Conservation (phyloP, 2,888 invertebrate genomes). For the Neocrepidodera transversa region DNA sequence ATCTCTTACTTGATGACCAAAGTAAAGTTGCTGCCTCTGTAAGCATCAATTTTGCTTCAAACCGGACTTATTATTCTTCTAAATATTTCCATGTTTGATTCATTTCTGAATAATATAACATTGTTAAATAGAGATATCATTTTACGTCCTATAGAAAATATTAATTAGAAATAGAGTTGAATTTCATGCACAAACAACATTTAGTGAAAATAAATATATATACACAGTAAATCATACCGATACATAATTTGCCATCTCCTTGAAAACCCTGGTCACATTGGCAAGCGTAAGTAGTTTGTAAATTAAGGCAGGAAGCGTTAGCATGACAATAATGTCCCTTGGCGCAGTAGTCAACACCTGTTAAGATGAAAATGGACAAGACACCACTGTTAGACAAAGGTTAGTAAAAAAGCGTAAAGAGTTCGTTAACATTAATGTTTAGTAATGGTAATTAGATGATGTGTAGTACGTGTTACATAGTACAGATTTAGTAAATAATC, state of each 20-base stretch:
- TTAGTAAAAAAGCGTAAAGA: conserved; percentile 42
- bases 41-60: too few species aligned
- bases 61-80: too few species aligned
- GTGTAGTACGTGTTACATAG: background rate
- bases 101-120: too few species aligned
- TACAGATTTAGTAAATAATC: too few species aligned
- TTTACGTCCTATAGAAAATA: too few species aligned
- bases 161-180: too few species aligned
- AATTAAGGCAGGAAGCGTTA: conserved; percentile 91
- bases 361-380: conserved; percentile 44
- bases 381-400: conserved; percentile 41
- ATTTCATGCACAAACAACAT: too few species aligned
- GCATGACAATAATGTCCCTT: conserved; percentile 88
- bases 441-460: background rate
- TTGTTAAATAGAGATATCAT: too few species aligned
- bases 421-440: background rate
- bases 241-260: conserved; percentile 82
- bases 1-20: too few species aligned
- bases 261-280: conserved; percentile 90
- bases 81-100: too few species aligned
- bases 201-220: conserved; percentile 7
- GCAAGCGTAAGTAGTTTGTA: conserved; percentile 89
- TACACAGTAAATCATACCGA: conserved; percentile 64
- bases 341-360: conserved; percentile 89
- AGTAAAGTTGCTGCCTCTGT: too few species aligned